Percentiles rank a stretch among this genome's conserved stretches.
These are phyloP conservation scores for Stenoptilia bipunctidactyla DNA, from an alignment of 2,888 invertebrate genomes.

Conservation along the genomic window DNA sequence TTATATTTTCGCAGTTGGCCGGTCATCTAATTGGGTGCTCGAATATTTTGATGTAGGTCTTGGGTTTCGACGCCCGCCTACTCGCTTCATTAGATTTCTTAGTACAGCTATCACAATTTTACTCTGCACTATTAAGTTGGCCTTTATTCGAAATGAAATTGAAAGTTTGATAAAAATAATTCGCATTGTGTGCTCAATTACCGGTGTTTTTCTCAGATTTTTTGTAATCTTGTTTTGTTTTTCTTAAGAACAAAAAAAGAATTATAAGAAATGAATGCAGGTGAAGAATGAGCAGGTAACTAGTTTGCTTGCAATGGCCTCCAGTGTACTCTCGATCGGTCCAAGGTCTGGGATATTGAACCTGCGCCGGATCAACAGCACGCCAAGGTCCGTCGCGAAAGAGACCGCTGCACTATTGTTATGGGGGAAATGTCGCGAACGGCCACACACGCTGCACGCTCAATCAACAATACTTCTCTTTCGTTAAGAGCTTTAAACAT, in stretches of 20 bases:
- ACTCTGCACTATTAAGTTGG: too few relatives aligned
- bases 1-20: conserved; percentile 67
- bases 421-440: conserved; percentile 61
- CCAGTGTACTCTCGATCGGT: conserved; percentile 47
- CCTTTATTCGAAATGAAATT: too few relatives aligned
- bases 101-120: conserved; percentile 61
- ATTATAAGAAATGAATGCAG: conserved; percentile 46
- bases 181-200: too few relatives aligned
- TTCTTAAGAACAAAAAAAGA: conserved; percentile 44
- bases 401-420: conserved; percentile 63
- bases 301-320: conserved; percentile 57
- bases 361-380: conserved; percentile 58
- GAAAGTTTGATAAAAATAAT: too few relatives aligned
- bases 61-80: conserved; percentile 31
- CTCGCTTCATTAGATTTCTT: conserved; percentile 61
- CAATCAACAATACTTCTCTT: too few relatives aligned
- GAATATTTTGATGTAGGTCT: conserved; percentile 48
- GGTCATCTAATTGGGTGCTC: conserved; percentile 67
- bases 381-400: conserved; percentile 54
- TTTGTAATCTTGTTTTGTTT: conserved; percentile 14
- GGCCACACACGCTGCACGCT: conserved; percentile 42
- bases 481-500: too few relatives aligned
- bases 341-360: conserved; percentile 70
- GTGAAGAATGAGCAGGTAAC: conserved; percentile 43
- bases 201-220: neutral